phyloP scores from a whole-genome alignment of 2,113 vertebrate species.

The Hypomesus transpacificus region DNA sequence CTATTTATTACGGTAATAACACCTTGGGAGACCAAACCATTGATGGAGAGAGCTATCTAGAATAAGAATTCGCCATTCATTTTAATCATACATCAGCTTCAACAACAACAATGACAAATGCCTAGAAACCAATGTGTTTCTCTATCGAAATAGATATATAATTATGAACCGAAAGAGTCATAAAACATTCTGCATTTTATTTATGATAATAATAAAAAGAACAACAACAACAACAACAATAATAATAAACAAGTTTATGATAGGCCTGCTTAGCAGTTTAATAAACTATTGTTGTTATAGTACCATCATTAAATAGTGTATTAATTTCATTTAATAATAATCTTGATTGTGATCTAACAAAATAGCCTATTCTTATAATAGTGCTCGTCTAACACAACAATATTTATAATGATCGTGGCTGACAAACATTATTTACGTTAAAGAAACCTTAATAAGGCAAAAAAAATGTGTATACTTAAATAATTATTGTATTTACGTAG shows the following conservation, averaged over 20 bases:
- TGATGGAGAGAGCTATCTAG: conserved; percentile 24
- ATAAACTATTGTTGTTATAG: neutral
- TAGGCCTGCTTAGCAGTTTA: neutral
- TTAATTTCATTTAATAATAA: too few species aligned
- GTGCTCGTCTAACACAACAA: too few species aligned
- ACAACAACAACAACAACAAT: neutral
- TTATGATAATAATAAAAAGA: neutral
- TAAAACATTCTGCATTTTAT: neutral
- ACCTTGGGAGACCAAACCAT: conserved; percentile 47
- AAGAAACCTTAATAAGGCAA: too few species aligned
- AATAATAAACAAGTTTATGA: neutral
- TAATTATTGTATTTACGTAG: too few species aligned
- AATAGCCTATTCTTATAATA: too few species aligned
- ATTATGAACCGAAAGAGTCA: neutral
- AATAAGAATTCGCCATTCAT: conserved; percentile 1
- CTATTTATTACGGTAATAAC: conserved; percentile 59
- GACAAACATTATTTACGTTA: too few species aligned
- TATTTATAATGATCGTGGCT: too few species aligned
- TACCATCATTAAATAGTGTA: conserved; percentile 1
- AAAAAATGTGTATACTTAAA: too few species aligned
- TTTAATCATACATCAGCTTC: conserved; percentile 38
- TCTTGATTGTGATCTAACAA: too few species aligned
- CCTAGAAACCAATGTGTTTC: neutral
- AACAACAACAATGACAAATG: conserved; percentile 81
- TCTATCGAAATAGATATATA: too few species aligned